Percentiles rank a stretch among this genome's conserved stretches.
Evolutionary conservation across 2,888 invertebrate genomes (phyloP).

Genomic region (Leucozona laternaria): DNA sequence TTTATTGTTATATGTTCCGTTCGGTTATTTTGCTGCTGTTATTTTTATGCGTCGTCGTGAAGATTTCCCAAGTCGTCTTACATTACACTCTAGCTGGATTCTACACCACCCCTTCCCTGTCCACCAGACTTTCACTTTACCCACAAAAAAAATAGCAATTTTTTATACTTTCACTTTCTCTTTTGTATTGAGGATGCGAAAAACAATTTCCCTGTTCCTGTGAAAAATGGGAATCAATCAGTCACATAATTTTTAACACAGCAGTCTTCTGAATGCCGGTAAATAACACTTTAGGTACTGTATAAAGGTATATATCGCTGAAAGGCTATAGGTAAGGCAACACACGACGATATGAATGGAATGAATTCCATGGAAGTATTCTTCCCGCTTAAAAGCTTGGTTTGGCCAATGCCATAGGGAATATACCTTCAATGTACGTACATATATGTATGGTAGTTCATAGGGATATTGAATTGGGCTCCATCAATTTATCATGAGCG

Average conservation of each 20-base stretch:
- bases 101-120: neutral
- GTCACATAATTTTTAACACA: slow-evolving; percentile 57
- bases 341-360: neutral
- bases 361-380: slow-evolving; percentile 16
- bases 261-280: neutral
- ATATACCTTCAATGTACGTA: slow-evolving; percentile 34
- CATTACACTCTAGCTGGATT: neutral
- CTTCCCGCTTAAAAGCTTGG: neutral
- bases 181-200: slow-evolving; percentile 38
- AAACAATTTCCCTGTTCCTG: slow-evolving; percentile 68
- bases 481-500: slow-evolving; percentile 70
- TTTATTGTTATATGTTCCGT: slow-evolving; percentile 58
- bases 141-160: neutral
- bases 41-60: slow-evolving; percentile 39
- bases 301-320: neutral
- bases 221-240: slow-evolving; percentile 68
- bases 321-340: neutral
- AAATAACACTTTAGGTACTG: neutral
- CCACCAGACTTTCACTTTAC: neutral
- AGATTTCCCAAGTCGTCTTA: slow-evolving; percentile 37
- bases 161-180: neutral
- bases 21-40: slow-evolving; percentile 44
- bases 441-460: slow-evolving; percentile 15
- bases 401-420: neutral
- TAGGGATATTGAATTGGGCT: slow-evolving; percentile 66